Base-by-base conservation (phyloP, 92 coral and sea anemone species). In the Heteractis magnifica region DNA sequence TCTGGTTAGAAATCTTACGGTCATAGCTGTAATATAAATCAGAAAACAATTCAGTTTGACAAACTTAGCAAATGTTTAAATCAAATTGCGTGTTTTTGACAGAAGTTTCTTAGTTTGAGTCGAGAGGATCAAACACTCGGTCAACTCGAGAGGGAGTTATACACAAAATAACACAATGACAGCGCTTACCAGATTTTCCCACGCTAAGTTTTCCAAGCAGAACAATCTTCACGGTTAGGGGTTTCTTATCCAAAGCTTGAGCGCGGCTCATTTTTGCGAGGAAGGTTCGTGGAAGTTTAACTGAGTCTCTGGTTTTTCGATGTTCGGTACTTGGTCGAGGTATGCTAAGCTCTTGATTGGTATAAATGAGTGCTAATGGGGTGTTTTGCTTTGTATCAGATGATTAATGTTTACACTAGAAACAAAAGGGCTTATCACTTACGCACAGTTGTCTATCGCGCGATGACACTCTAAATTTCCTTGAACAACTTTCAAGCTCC, bases 1-100 rank as follows among this genome's bases (percentile, higher is more conserved):
- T 56, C 86, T 94, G 56, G 98, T 94, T 71, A 94, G 89, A 76
- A 94, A 94, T 14, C 98, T 88, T 59, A 94, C 98, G 10, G 90
- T 93, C 91, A 94, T 91, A 14, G 98, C 98, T 94, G 81, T 15
- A 81, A 89, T 81, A n/a, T 7, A 49, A 71, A 34, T 26, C 34
- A 48, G 51, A 64, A 62, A 70, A 50, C 41, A 18, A 81, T 9
- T 51, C 71, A 12, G 18, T 55, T 6, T 55, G 44, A 34, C 1
- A 13, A 62, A 78, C 15, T 65, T 26, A 9, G 53, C 48, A 12
- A 56, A 23, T 34, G 64, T 16, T 49, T 81, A 15, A 68, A 13
- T 68, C 73, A 20, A 3, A 41, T 68, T 3, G 52, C 50, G 76
- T 79, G 19, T 56, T 26, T 26, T 26, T 26, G 26, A 26, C 6